Conservation (phyloP, 2,113 vertebrate species). For the Elachura formosa region DNA sequence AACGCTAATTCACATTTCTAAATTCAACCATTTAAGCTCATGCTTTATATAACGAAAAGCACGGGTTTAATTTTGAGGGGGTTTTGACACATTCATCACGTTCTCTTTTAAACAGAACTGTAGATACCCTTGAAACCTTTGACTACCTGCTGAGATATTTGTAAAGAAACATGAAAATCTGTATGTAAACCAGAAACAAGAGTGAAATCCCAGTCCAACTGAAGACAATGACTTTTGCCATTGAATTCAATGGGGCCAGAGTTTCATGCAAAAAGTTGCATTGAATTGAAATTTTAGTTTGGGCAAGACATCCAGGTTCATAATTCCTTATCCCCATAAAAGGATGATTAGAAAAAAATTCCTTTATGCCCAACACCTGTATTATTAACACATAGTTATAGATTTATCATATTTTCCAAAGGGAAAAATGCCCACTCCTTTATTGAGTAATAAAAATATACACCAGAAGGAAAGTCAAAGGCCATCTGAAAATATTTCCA, state of each 20-base stretch:
- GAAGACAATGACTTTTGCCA: neutral
- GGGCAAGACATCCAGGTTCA: neutral
- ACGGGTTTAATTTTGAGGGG: neutral
- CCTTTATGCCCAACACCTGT: slow-evolving; percentile 3
- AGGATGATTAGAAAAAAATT: neutral
- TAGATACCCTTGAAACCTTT: slow-evolving; percentile 58
- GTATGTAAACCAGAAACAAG: neutral
- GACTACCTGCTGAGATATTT: slow-evolving; percentile 56
- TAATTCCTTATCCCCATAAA: slow-evolving; percentile 29
- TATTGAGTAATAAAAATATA: slow-evolving; percentile 13
- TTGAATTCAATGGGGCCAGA: neutral
- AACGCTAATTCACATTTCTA: slow-evolving; percentile 3
- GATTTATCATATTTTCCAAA: slow-evolving; percentile 25
- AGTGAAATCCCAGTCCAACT: neutral
- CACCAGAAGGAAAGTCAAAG: slow-evolving; percentile 71
- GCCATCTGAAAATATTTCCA: slow-evolving; percentile 64
- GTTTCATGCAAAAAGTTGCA: neutral
- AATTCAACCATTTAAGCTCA: neutral
- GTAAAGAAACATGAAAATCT: neutral
- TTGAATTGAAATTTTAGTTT: neutral
- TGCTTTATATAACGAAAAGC: neutral
- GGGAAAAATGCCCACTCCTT: neutral
- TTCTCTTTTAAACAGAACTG: slow-evolving; percentile 23
- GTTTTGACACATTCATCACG: neutral
- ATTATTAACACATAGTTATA: slow-evolving; percentile 27